Conservation (phyloP, 2,888 invertebrate genomes). For the Dolichopus griseipennis region DNA sequence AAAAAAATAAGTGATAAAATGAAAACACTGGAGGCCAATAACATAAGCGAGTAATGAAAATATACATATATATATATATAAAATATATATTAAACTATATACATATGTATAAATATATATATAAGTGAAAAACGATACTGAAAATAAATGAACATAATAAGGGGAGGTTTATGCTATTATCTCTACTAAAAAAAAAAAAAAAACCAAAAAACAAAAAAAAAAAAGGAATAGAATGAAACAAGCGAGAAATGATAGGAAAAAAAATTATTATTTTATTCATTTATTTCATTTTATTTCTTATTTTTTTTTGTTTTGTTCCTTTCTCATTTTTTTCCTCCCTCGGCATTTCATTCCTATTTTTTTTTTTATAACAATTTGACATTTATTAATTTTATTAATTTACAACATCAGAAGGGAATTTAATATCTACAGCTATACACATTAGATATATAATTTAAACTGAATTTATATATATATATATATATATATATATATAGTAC, state of each 20-base stretch:
- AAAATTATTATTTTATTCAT: not conserved
- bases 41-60: not conserved
- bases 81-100: not conserved
- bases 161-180: slow-evolving; percentile 6
- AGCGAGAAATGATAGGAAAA: no score
- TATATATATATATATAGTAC: no score
- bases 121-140: not conserved
- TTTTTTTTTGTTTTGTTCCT: not conserved
- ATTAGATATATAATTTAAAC: no score
- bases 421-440: no score
- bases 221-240: no score
- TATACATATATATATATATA: not conserved
- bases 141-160: slow-evolving; percentile 4
- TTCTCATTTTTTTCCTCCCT: not conserved
- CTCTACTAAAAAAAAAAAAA: not conserved
- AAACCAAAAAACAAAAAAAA: no score
- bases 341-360: not conserved
- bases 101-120: not conserved
- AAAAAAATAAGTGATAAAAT: not conserved
- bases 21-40: slow-evolving; percentile 3
- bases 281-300: no score
- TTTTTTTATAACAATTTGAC: not conserved
- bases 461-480: no score
- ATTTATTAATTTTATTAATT: slow-evolving; percentile 6
- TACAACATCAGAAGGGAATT: not conserved